Evolutionary conservation across 2,797 vertebrate species (phyloP), one percentile per base, ranked within the genome.

Genomic region (Botia kubotai): DNA sequence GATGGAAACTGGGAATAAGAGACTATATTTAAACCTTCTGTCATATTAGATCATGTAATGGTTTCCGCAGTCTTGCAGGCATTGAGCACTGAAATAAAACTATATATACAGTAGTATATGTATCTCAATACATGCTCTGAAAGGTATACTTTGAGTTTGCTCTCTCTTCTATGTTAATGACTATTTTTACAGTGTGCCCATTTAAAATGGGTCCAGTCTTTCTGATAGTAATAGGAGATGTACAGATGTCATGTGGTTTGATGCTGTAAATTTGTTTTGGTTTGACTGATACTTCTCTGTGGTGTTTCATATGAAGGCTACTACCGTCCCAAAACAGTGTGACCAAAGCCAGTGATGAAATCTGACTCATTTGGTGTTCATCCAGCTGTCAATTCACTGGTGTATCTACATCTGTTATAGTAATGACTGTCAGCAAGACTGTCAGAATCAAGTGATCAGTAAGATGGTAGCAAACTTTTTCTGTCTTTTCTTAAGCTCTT

Each of bases 1-100:
- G 43, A 68, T 50, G 80, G 67, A 73, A 79, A 85, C 53, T 70
- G 19, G 26, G 19, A 75, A 52, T 14, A 26, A 77, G 62, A 26
- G 10, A 5, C 4, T 74, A 16, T 17, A 46, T 75, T 36, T 65
- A 52, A 75, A 6, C 4, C 57, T 13, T 46, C 29, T 39, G 12
- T 57, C 53, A 67, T 19, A 33, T 58, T 60, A 58, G 50, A 73
- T 77, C 33, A 23, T 10, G 13, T n/a, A 62, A 52, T 77, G 29
- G 17, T 12, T 53, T 75, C 17, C 19, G 14, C 60, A 39, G 68
- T 33, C 16, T 55, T 53, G 13, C 66, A 50, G 17, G 12, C 33
- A 68, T 68, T 77, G 4, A 39, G 55, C 50, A n/a, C 19, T 6
- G 17, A 65, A 50, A 6, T 48, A 33, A 65, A 67, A 57, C 10